Base-by-base conservation (phyloP, 2,888 invertebrate genomes). In the Auanema sp. region DNA sequence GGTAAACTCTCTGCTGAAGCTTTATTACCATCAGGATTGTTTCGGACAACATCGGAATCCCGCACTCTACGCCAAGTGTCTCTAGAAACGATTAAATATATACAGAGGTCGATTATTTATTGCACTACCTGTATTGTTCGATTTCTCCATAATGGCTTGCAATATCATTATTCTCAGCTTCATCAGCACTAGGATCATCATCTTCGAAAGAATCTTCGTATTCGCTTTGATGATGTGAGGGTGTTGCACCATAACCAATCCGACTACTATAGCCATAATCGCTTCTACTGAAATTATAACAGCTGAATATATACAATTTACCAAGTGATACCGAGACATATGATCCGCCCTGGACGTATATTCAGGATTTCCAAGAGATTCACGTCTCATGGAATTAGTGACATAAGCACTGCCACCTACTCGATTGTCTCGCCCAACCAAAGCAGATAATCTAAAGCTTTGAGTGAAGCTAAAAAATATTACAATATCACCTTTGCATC, bases 51-150 rank as follows among this genome's bases (percentile, higher is more conserved):
- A 25, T 65, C 68, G 4, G 60, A 50, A 12, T 69, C 75, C 43
- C 74, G 68, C 44, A 75, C 72, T 33, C 68, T 68, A 21, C 72
- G 60, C 76, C 76, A 76, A 10, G 72, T 71, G 25, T 74, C 72
- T 51, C 69, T 67, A 53, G 23, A 61, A 55, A 42, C 8, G 18
- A n/a, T n/a, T n/a, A n/a, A n/a, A n/a, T n/a, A n/a, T n/a, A n/a
- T n/a, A n/a, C 54, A 14, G 14, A 11, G 10, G 40, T 14, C n/a
- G 40, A 14, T 41, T 2, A 2, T 18, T 16, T 42, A n/a, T 41
- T 14, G 16, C 6, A 54, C 4, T n/a, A 67, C 69, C 71, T 54
- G 55, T 69, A 71, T 23, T 72, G 66, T 60, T 76, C 76, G 18
- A 69, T 64, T 16, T 67, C 55, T 6, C 71, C 71, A 50, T 76